Conservation (phyloP, 2,797 vertebrate species). For the Platalea minor region DNA sequence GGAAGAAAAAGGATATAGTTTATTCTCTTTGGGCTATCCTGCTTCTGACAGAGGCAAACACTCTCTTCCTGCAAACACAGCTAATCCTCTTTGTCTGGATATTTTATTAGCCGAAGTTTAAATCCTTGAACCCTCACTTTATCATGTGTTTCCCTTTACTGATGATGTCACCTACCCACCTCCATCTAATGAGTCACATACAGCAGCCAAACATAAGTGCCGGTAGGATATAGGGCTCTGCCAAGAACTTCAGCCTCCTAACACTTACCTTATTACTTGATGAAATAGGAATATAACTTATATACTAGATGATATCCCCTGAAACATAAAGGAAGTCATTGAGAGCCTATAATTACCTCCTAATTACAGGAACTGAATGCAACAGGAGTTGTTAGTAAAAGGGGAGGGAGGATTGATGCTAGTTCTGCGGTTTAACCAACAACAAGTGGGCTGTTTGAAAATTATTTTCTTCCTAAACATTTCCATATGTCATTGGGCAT, state of each 20-base stretch:
- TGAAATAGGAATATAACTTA: conserved; percentile 16
- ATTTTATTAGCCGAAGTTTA: conserved; percentile 48
- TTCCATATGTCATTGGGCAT: background rate
- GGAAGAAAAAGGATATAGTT: background rate
- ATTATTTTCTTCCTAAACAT: conserved; percentile 9
- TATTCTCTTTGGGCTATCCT: conserved; percentile 7
- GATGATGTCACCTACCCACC: conserved; percentile 40
- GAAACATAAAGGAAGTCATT: background rate
- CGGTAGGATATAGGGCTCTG: background rate
- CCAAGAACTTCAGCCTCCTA: conserved; percentile 22
- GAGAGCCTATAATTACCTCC: background rate
- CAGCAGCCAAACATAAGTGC: background rate
- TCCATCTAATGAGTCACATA: conserved; percentile 38
- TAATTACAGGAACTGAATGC: background rate
- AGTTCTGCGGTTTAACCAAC: background rate
- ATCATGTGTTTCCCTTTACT: conserved; percentile 35
- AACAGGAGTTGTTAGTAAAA: background rate
- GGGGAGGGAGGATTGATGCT: background rate
- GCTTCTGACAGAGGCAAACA: conserved; percentile 42
- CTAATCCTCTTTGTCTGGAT: conserved; percentile 55
- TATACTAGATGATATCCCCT: background rate
- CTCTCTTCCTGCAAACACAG: conserved; percentile 3
- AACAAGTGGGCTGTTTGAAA: background rate
- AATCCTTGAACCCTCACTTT: conserved; percentile 23
- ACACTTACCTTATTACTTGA: conserved; percentile 20